Percentiles rank a stretch among this genome's conserved stretches.
phyloP scores from a whole-genome alignment of 2,888 invertebrate species.

The Petrophora chlorosata region DNA sequence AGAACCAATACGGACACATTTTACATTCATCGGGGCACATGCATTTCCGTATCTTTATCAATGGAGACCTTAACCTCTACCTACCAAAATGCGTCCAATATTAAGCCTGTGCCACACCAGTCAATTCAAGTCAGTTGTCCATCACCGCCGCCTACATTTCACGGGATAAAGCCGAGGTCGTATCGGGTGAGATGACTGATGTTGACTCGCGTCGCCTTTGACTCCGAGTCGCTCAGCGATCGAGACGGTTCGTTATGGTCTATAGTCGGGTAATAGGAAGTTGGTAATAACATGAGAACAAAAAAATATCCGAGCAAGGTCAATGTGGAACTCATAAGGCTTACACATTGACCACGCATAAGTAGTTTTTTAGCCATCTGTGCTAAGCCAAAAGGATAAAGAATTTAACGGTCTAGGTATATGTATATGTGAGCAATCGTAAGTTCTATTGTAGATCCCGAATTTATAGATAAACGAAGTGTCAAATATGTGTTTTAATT shows the following conservation, averaged over 20 bases:
- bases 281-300: not conserved
- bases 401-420: no score
- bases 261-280: conserved; percentile 49
- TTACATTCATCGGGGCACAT: no score
- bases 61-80: conserved; percentile 9
- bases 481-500: no score
- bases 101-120: conserved; percentile 33
- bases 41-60: no score
- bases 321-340: not conserved
- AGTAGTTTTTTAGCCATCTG: not conserved
- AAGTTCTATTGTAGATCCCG: no score
- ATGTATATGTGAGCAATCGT: no score
- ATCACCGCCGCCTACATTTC: conserved; percentile 44
- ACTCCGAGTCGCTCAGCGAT: conserved; percentile 72
- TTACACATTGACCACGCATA: not conserved
- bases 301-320: not conserved
- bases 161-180: conserved; percentile 68
- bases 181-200: conserved; percentile 68
- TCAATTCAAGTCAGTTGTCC: conserved; percentile 48
- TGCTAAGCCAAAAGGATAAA: no score
- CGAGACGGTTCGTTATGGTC: conserved; percentile 50
- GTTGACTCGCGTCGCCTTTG: conserved; percentile 77
- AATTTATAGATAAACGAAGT: no score
- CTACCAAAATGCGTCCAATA: conserved; percentile 14
- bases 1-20: no score